Base-by-base conservation (phyloP, 2,797 vertebrate genomes). In the Pitangus sulphuratus region DNA sequence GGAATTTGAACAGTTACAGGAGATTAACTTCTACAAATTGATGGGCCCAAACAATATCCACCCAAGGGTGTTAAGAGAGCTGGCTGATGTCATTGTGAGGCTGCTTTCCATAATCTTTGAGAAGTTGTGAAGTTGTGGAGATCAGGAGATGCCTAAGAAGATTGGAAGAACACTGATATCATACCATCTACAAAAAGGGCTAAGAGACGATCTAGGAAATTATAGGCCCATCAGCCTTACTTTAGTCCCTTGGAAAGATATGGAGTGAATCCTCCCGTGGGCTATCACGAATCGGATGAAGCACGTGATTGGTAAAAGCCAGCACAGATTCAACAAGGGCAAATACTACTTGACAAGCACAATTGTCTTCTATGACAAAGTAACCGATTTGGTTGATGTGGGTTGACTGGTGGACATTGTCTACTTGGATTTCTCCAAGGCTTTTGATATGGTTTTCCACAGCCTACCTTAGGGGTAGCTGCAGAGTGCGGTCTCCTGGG, bases 321-420 rank as follows among this genome's bases (percentile, higher is more conserved):
- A 62, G 18, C 15, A 20, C 14, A 62, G 26, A 54, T 37, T 69
- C 35, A 37, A n/a, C 35, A 35, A 28, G 18, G 31, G 42, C 35
- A 54, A 75, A 14, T 14, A 61, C 10, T 19, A 0, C 19, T 37
- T 42, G 35, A 24, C 31, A 48, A 37, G 37, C 2, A 24, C 3
- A 4, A 28, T 42, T 82, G 3, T 31, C 33, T 81, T 37, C 56
- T 26, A 4, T 15, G 39, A 35, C 8, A 60, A 47, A 74, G 24
- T 11, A 31, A 60, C 8, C 9, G 26, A 13, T 15, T 42, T 48
- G 42, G 26, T 24, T 48, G 15, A 20, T 37, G 18, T 24, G 35
- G 4, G 7, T 7, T 0, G 1, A 40, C 14, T 3, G 1, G 26
- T 28, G 18, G 35, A 48, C 35, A 11, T 8, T 50, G 28, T 15